Percentiles rank a stretch among this genome's conserved stretches.
These are phyloP conservation scores for Orgyia antiqua DNA, from an alignment of 2,888 invertebrate genomes.

Conservation along the genomic window DNA sequence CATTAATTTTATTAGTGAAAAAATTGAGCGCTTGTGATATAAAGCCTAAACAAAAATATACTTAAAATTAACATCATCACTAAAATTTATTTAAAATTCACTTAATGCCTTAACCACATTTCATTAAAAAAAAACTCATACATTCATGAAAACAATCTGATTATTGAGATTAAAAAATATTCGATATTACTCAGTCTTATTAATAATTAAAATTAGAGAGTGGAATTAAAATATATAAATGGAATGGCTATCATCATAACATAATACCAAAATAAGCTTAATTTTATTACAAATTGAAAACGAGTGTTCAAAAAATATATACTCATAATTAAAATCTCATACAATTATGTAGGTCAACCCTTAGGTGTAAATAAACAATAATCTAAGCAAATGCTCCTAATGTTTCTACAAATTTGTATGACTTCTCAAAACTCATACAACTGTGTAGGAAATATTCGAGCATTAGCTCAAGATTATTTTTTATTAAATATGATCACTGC, in stretches of 20 bases:
- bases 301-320: too few species aligned
- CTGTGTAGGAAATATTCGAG: too few species aligned
- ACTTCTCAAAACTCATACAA: too few species aligned
- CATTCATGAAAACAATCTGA: slow-evolving; percentile 24
- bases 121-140: slow-evolving; percentile 15
- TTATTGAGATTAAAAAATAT: slow-evolving; percentile 29
- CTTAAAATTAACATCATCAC: slow-evolving; percentile 35
- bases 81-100: slow-evolving; percentile 34
- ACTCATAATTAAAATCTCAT: too few species aligned
- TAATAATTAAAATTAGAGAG: slow-evolving; percentile 24
- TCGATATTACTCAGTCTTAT: slow-evolving; percentile 32
- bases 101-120: slow-evolving; percentile 25
- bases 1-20: slow-evolving; percentile 67
- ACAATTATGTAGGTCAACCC: too few species aligned
- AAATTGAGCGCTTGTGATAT: slow-evolving; percentile 69
- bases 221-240: slow-evolving; percentile 26
- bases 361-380: too few species aligned
- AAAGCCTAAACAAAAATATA: slow-evolving; percentile 51
- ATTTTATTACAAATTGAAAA: too few species aligned
- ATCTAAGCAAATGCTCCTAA: too few species aligned
- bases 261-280: neutral
- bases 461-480: too few species aligned
- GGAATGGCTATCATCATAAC: slow-evolving; percentile 25
- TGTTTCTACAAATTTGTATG: too few species aligned
- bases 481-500: too few species aligned